phyloP scores from a whole-genome alignment of 2,113 vertebrate species.

The Leptodactylus fuscus region DNA sequence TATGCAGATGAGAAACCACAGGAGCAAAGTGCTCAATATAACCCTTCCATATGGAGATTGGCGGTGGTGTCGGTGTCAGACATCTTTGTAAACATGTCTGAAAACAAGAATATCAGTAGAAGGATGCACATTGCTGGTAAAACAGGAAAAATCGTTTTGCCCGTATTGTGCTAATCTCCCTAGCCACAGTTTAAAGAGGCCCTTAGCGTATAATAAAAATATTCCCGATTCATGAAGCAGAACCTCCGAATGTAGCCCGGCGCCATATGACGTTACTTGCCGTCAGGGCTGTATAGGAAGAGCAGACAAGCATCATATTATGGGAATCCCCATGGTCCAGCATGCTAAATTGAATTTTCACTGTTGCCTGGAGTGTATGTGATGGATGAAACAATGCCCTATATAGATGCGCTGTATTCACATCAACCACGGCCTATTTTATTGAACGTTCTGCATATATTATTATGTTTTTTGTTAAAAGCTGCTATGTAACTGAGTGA shows the following conservation, averaged over 20 bases:
- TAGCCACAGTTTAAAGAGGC: neutral
- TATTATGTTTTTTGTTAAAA: neutral
- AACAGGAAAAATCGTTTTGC: too few relatives aligned
- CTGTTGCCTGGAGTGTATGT: neutral
- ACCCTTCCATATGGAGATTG: too few relatives aligned
- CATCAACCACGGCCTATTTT: neutral
- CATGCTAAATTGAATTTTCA: neutral
- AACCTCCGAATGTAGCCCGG: neutral
- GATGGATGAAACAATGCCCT: neutral
- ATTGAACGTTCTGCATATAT: neutral
- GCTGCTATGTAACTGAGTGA: slow-evolving; percentile 8
- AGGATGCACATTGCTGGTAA: too few relatives aligned
- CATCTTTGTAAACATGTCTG: too few relatives aligned
- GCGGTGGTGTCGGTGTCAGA: too few relatives aligned
- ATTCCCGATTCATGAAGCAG: neutral
- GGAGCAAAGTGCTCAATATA: too few relatives aligned
- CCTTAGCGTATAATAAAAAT: neutral
- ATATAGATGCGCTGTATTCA: neutral
- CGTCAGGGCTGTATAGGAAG: neutral
- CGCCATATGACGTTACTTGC: neutral
- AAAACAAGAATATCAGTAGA: too few relatives aligned
- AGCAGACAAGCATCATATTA: neutral
- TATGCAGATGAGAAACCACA: too few relatives aligned
- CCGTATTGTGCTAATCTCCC: neutral
- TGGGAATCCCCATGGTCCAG: neutral